Evolutionary conservation across 2,797 vertebrate species (phyloP).

Genomic region (Zalophus californianus): DNA sequence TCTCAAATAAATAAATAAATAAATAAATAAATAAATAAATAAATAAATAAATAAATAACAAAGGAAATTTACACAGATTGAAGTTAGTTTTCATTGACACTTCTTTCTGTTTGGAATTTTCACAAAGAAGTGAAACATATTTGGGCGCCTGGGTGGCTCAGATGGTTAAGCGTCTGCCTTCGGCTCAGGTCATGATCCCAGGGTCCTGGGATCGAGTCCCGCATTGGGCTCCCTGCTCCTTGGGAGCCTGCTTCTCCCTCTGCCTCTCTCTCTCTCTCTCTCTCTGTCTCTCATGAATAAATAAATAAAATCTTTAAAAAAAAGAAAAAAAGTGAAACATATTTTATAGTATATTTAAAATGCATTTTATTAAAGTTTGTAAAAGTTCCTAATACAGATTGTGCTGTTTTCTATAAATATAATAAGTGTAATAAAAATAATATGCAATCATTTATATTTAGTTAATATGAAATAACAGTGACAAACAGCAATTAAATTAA

Average conservation of each 20-base stretch:
- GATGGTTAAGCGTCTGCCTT: too few species aligned
- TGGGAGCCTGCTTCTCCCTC: too few species aligned
- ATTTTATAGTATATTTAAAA: not conserved
- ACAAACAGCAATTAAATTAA: not conserved
- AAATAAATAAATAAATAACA: too few species aligned
- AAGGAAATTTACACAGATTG: not conserved
- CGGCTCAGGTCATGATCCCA: too few species aligned
- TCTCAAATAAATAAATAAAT: too few species aligned
- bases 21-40: not conserved
- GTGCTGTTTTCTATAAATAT: constrained; percentile 1
- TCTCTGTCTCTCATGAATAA: too few species aligned
- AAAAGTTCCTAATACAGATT: not conserved
- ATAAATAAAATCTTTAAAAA: too few species aligned
- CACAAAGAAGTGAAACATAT: constrained; percentile 1
- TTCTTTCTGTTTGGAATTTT: constrained; percentile 27
- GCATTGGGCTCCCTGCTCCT: not conserved
- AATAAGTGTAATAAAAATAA: constrained; percentile 21
- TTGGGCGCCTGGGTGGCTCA: too few species aligned
- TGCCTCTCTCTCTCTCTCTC: too few species aligned
- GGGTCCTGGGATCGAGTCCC: too few species aligned
- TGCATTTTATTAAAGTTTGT: not conserved
- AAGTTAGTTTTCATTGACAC: constrained; percentile 31
- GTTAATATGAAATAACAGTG: constrained; percentile 20
- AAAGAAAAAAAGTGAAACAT: not conserved
- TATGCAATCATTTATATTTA: not conserved